Evolutionary conservation across 1,140 invertebrate genomes (phyloP).

Genomic region (Panagrolaimus sp.): DNA sequence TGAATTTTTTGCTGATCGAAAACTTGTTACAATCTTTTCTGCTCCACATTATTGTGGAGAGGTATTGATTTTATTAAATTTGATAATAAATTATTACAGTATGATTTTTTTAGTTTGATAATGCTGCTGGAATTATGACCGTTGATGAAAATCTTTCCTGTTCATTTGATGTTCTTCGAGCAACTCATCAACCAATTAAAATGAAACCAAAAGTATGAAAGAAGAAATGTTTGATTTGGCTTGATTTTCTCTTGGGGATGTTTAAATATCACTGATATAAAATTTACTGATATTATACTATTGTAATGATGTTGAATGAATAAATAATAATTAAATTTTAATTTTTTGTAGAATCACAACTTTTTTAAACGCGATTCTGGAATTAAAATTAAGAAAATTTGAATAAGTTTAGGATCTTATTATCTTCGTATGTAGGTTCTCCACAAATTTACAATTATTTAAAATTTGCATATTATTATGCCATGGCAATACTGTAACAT

Average conservation of each 20-base stretch:
- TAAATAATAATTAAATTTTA: no score
- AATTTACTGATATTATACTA: no score
- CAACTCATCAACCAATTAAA: slow-evolving; percentile 66
- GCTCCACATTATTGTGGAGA: slow-evolving; percentile 13
- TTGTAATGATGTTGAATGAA: no score
- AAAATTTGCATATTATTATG: no score
- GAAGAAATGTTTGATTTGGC: background rate
- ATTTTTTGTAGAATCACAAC: no score
- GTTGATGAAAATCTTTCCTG: slow-evolving; percentile 98
- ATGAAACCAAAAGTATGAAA: background rate
- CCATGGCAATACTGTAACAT: no score
- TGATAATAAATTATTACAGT: background rate
- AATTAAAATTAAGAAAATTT: no score
- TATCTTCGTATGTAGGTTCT: no score
- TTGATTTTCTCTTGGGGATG: background rate
- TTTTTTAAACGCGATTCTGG: no score
- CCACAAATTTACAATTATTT: no score
- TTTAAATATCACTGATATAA: no score
- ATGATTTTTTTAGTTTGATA: slow-evolving; percentile 71
- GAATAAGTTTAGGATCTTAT: no score
- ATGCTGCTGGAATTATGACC: slow-evolving; percentile 97
- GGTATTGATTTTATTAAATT: slow-evolving; percentile 21
- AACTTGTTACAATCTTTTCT: slow-evolving; percentile 66
- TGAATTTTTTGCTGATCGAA: slow-evolving; percentile 91
- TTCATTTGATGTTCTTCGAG: slow-evolving; percentile 69